Evolutionary conservation across 2,797 vertebrate genomes (phyloP).

Genomic region (Cirrhinus molitorella): DNA sequence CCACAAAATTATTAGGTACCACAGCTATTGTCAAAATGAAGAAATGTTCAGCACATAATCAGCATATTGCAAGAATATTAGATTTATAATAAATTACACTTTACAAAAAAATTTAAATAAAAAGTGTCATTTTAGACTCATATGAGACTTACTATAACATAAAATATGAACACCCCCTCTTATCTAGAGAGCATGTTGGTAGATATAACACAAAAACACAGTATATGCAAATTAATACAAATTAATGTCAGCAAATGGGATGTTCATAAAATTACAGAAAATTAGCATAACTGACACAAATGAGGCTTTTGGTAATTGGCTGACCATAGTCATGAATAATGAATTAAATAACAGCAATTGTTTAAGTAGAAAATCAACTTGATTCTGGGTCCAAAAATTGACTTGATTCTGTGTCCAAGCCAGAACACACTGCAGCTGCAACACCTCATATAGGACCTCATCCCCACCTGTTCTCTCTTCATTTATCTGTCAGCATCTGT

Average conservation of each 20-base stretch:
- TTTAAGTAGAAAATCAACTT: too few relatives aligned
- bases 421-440: constrained; percentile 9
- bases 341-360: neutral
- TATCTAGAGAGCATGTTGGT: neutral
- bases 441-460: neutral
- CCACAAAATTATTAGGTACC: neutral
- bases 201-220: neutral
- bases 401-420: constrained; percentile 16
- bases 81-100: neutral
- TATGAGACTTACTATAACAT: neutral
- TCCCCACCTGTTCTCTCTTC: neutral
- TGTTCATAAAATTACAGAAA: neutral
- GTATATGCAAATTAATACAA: neutral
- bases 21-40: neutral
- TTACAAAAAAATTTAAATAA: too few relatives aligned
- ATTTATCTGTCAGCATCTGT: constrained; percentile 35
- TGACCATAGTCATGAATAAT: neutral
- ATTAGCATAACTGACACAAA: neutral
- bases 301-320: neutral
- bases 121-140: too few relatives aligned
- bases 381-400: constrained; percentile 16
- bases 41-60: neutral
- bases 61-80: neutral
- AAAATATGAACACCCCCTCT: neutral
- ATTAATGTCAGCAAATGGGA: neutral